Conservation (phyloP, 2,113 vertebrate genomes). For the Seriola dumerili region DNA sequence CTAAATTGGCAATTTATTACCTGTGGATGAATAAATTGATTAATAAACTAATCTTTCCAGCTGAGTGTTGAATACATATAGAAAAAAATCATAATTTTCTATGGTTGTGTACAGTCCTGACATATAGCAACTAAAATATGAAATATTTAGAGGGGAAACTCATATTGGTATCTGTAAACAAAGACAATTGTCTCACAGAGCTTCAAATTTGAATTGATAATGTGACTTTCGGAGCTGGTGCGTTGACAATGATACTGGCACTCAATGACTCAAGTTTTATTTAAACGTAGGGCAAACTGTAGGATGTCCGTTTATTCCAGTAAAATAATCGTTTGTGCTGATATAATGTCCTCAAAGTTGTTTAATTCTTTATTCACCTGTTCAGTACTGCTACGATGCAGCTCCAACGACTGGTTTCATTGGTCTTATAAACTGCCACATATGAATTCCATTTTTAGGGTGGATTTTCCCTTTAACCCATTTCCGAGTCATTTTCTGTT, state of each 20-base stretch:
- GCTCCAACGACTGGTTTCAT: slow-evolving; percentile 1
- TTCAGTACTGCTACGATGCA: background rate
- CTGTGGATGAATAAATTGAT: background rate
- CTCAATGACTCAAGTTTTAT: background rate
- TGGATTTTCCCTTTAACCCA: slow-evolving; percentile 11
- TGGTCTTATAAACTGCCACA: background rate
- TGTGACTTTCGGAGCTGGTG: background rate
- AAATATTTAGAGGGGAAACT: background rate
- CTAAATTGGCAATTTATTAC: background rate
- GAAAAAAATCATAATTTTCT: too few species aligned
- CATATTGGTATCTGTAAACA: background rate
- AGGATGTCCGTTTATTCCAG: background rate
- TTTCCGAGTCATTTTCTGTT: slow-evolving; percentile 11
- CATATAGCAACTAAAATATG: background rate
- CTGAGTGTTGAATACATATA: background rate
- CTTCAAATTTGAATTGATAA: background rate
- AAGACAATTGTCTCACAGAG: background rate
- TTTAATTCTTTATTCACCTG: background rate
- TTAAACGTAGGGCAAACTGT: background rate
- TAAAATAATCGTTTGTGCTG: background rate
- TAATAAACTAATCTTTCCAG: background rate
- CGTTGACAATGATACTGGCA: background rate
- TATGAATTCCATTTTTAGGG: background rate
- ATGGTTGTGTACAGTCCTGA: too few species aligned
- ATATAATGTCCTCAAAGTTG: background rate